Base-by-base conservation (phyloP, 2,113 vertebrate genomes). In the Trinectes maculatus region DNA sequence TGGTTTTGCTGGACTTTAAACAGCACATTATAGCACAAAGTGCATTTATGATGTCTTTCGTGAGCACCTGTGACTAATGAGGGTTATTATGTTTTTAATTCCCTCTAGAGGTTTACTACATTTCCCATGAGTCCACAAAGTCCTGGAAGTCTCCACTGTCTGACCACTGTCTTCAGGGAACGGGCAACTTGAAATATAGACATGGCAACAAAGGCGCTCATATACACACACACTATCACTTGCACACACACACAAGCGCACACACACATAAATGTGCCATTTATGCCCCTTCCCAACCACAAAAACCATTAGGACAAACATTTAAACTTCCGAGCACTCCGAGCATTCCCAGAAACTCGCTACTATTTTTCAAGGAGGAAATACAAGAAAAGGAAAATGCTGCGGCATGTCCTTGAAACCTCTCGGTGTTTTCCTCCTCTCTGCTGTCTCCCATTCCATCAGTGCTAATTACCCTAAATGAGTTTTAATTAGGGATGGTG, bases 401-500 rank as follows among this genome's bases (percentile, higher is more conserved):
- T 63, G 68, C 57, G 46, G 51, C 39, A 8, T 76, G 89, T 83
- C 85, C 87, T 89, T 89, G 85, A 83, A 84, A 67, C 24, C 70
- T 66, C 67, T 84, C 57, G 36, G 22, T 47, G 68, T 76, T 77
- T 37, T 44, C 53, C 15, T 80, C 69, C 48, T 76, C 56, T 82
- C 75, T 47, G 60, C 78, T 60, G 74, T 65, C 77, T 84, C 80
- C 74, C 72, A 59, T 63, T 72, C 74, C 72, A 79, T 89, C 87
- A 86, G 74, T 33, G 49, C 86, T 89, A 90, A 90, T 90, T 88
- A 85, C 77, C 59, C 52, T 66, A 86, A 87, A 90, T 86, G 57
- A 77, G 51, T 78, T 84, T 82, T 82, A 88, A 87, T 83, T 70
- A 74, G 67, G 58, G 58, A 82, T 47, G 66, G 84, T 84, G 84